A percentile compares a stretch with the other conserved stretches of the same genome.
phyloP scores from a whole-genome alignment of 2,113 vertebrate genomes.

The Morone saxatilis region DNA sequence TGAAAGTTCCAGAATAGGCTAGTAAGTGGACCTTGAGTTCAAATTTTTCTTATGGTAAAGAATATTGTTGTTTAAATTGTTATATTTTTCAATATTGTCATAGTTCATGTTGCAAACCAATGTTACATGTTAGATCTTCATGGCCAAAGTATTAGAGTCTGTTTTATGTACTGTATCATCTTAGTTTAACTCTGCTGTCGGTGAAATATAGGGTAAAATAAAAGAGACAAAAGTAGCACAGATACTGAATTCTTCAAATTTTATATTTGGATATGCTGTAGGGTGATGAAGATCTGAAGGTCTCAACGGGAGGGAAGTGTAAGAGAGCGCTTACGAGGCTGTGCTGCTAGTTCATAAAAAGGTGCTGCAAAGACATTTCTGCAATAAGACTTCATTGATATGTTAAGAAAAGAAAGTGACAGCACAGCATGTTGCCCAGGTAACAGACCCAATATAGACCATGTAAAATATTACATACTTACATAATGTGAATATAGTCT shows the following conservation, averaged over 20 bases:
- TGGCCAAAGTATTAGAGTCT: not conserved
- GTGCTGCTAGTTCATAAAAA: constrained; percentile 35
- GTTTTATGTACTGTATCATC: not conserved
- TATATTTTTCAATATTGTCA: not conserved
- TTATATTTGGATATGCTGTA: constrained; percentile 23
- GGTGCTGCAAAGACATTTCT: constrained; percentile 34
- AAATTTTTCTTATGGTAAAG: too few relatives aligned
- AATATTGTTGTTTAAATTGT: not conserved
- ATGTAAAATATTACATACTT: constrained; percentile 8
- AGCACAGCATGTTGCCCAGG: constrained; percentile 8
- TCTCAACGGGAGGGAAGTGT: constrained; percentile 37
- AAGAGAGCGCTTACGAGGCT: constrained; percentile 11
- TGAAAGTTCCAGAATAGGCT: not conserved
- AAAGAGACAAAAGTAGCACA: not conserved
- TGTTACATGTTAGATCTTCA: not conserved
- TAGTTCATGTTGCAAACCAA: not conserved
- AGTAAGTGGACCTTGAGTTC: not conserved
- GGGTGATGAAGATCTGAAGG: constrained; percentile 5
- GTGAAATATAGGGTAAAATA: not conserved
- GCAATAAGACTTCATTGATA: constrained; percentile 23
- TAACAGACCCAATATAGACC: constrained; percentile 25
- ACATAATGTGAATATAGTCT: constrained; percentile 21
- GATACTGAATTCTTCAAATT: not conserved
- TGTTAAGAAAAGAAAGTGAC: constrained; percentile 32
- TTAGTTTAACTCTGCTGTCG: not conserved